phyloP scores from a whole-genome alignment of 2,888 invertebrate species.

The Galerucella calmariensis region DNA sequence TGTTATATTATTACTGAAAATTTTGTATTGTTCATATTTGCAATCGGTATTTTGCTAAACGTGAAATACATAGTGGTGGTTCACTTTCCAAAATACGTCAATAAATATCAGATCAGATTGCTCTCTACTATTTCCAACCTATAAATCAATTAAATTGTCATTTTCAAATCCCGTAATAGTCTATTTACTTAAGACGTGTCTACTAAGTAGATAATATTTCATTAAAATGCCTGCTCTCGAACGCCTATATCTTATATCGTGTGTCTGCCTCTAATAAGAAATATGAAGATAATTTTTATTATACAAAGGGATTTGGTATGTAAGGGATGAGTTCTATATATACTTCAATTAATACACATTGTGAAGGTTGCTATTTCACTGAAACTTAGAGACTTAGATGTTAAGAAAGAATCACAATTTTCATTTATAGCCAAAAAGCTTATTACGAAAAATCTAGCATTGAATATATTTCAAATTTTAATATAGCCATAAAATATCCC shows the following conservation, averaged over 20 bases:
- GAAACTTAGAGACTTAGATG: too few species aligned
- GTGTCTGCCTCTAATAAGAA: slow-evolving; percentile 27
- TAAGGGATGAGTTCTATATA: neutral
- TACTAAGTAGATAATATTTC: slow-evolving; percentile 53
- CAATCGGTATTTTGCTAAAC: too few species aligned
- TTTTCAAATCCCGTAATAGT: slow-evolving; percentile 46
- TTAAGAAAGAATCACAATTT: too few species aligned
- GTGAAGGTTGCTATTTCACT: neutral
- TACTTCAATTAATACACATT: slow-evolving; percentile 1
- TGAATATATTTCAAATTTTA: too few species aligned
- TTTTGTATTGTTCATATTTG: too few species aligned
- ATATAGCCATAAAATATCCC: too few species aligned
- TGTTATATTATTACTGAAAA: too few species aligned
- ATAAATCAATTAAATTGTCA: slow-evolving; percentile 37
- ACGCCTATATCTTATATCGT: slow-evolving; percentile 27
- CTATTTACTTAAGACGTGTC: slow-evolving; percentile 54
- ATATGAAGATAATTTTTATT: slow-evolving; percentile 14
- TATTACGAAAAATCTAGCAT: too few species aligned
- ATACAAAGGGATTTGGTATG: slow-evolving; percentile 4
- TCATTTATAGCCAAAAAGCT: too few species aligned
- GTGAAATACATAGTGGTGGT: neutral
- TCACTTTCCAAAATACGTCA: neutral
- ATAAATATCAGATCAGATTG: slow-evolving; percentile 26
- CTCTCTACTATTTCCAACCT: slow-evolving; percentile 23
- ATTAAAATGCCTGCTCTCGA: slow-evolving; percentile 46